Base-by-base conservation (phyloP, 2,113 vertebrate species). In the Pavo muticus region DNA sequence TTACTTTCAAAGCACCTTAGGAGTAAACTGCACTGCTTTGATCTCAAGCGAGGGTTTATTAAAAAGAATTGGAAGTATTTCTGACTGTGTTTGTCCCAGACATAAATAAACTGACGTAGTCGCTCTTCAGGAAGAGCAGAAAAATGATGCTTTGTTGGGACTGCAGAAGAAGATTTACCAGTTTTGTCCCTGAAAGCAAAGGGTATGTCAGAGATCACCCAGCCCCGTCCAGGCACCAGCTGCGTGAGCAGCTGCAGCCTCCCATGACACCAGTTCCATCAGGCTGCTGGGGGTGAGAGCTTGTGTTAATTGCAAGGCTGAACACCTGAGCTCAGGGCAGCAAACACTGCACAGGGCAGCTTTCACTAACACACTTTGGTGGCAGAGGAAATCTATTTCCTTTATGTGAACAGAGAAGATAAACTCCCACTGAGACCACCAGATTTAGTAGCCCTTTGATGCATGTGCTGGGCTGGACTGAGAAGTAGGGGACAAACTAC, bases 251-350 rank as follows among this genome's bases (percentile, higher is more conserved):
- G 63, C 40, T 88, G 59, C 54, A 30, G 59, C 45, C 59, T 83
- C 45, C 81, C 48, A 15, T 1, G 7, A 57, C 59, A 80, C 37
- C 83, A 70, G 27, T 29, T 94, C 82, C 57, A 21, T 59, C 75
- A 77, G 83, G 42, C 56, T 80, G 54, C 78, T 89, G 67, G 9
- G 4, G 56, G 27, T 90, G 54, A 73, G 44, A 70, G 50, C n/a
- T 11, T 59, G 45, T 75, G 48, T 90, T 95, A 90, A 93, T 57
- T 91, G 87, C 83, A 94, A 56, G 15, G 56, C n/a, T 86, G 79
- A 94, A 21, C 60, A 80, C 60, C 24, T 48, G 45, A 85, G 54
- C 71, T 77, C 0, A 0, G 16, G 63, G 27, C 44, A 87, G 71
- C 19, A 85, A 89, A 89, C 40, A 21, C 48, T 71, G 42, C 56